A percentile compares a stretch with the other conserved stretches of the same genome.
These are phyloP conservation scores for Laothoe populi DNA, from an alignment of 2,888 invertebrate species.

Conservation along the genomic window DNA sequence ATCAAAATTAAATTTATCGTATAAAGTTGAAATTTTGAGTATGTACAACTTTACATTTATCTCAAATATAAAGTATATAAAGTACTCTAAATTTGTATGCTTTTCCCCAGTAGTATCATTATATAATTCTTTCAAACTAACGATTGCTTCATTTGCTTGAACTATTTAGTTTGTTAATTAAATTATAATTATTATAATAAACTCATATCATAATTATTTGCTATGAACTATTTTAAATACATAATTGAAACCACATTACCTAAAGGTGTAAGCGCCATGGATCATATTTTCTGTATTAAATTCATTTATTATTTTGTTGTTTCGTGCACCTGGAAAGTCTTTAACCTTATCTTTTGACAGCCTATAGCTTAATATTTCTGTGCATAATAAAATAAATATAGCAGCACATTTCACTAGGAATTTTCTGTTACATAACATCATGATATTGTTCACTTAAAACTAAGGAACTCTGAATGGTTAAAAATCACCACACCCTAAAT, in stretches of 20 bases:
- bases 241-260: neutral
- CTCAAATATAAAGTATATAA: no score
- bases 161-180: no score
- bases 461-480: neutral
- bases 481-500: neutral
- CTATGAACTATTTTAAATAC: neutral
- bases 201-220: no score
- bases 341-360: neutral
- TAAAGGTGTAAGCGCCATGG: slow-evolving; percentile 14
- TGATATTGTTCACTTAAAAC: neutral
- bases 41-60: no score
- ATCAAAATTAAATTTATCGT: neutral
- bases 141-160: no score
- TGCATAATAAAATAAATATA: neutral
- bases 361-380: neutral
- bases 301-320: slow-evolving; percentile 2
- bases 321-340: neutral
- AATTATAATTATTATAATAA: no score
- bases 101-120: no score
- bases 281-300: slow-evolving; percentile 12
- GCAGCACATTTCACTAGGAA: neutral
- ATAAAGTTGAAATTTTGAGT: no score
- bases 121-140: no score
- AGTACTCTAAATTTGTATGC: no score
- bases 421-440: neutral